Evolutionary conservation across 2,113 vertebrate genomes (phyloP), one percentile per base, ranked within the genome.

Genomic region (Deroptyus accipitrinus): DNA sequence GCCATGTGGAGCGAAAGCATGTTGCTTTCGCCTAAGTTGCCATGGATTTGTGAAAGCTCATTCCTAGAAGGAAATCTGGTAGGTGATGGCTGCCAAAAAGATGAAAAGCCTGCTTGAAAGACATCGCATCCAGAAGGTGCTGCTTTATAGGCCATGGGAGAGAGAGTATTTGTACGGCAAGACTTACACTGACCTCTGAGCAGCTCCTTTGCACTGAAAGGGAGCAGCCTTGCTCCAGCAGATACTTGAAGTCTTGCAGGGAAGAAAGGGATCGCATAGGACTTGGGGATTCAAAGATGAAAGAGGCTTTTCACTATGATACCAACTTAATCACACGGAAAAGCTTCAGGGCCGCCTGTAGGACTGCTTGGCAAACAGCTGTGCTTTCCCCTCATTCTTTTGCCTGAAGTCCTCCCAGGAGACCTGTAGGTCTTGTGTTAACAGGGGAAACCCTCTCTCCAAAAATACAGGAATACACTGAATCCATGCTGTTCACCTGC

Each of bases 51-150:
- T 31, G 91, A 57, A 55, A 82, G 61, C 91, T 44, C 44, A 5
- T 94, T 96, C 89, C 93, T 95, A 92, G 89, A 95, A 94, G 48
- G 62, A 96, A 95, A 95, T 94, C 86, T 96, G 89, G 57, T 68
- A 79, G 77, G 39, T 6, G 24, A 55, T 1, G 0, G 4, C 76
- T 95, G 96, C 86, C 94, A 97, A 91, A 88, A 83, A 90, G 64
- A 90, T 51, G 83, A 91, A 94, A 93, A 81, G n/a, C 39, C 42
- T 59, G 24, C 31, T 90, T 86, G 80, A 83, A 93, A 92, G 83
- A 70, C 54, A 77, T 39, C 13, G 9, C 31, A 51, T 66, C 63
- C 86, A 17, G 49, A 81, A 85, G 17, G 17, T 35, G 30, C 27
- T 44, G 74, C 61, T 89, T 76, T 49, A 61, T 1, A 82, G 62